phyloP scores from a whole-genome alignment of 2,797 vertebrate species.

The Tauraco hartlaubi region DNA sequence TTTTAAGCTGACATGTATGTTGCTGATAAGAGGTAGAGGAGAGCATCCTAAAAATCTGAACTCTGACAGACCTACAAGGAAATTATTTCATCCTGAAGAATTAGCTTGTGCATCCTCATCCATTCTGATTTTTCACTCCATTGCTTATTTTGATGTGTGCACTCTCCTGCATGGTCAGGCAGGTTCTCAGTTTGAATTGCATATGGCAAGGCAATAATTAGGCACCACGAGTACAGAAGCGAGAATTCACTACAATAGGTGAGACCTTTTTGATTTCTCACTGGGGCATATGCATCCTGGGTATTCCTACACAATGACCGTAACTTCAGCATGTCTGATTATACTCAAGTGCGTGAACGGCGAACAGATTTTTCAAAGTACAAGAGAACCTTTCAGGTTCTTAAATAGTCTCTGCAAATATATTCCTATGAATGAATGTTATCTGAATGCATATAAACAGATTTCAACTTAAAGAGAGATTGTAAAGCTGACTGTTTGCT shows the following conservation, averaged over 20 bases:
- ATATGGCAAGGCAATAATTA: neutral
- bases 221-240: neutral
- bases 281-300: neutral
- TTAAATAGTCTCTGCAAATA: neutral
- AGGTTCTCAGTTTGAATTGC: neutral
- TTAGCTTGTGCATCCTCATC: neutral
- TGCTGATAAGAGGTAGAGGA: neutral
- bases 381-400: neutral
- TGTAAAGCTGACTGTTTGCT: neutral
- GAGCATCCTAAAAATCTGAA: neutral
- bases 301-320: neutral
- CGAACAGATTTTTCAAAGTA: neutral
- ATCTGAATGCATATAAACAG: slow-evolving; percentile 31
- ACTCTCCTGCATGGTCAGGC: neutral
- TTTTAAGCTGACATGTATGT: neutral
- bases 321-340: neutral
- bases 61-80: neutral
- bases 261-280: neutral
- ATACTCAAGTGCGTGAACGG: neutral
- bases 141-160: neutral
- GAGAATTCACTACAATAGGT: neutral
- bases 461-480: neutral
- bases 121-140: neutral
- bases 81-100: neutral
- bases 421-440: slow-evolving; percentile 9